These are phyloP conservation scores for Coptodon rendalli DNA, from an alignment of 2,113 vertebrate species.

Conservation along the genomic window DNA sequence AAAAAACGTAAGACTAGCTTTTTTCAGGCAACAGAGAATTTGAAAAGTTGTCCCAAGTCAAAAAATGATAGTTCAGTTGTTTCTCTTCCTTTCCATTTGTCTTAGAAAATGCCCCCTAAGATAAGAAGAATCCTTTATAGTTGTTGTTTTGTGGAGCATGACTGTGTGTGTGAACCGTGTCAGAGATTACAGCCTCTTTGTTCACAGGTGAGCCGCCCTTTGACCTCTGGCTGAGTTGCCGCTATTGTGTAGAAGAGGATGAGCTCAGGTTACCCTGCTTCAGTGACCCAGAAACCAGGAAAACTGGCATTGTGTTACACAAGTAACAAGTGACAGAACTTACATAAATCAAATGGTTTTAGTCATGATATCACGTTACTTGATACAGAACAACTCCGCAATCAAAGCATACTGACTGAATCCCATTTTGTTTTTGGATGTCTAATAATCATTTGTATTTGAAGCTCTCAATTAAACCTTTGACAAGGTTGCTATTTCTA, in stretches of 20 bases:
- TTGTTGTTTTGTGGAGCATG: conserved; percentile 59
- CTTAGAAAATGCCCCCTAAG: conserved; percentile 35
- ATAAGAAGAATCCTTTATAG: conserved; percentile 37
- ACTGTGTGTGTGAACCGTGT: conserved; percentile 60
- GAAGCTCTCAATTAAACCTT: not conserved
- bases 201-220: conserved; percentile 70
- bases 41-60: not conserved
- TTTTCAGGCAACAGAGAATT: not conserved
- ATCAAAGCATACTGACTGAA: not conserved
- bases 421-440: not conserved
- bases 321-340: conserved; percentile 25
- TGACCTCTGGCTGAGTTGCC: conserved; percentile 59
- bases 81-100: conserved; percentile 21
- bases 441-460: not conserved
- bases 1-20: not conserved
- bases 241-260: conserved; percentile 59
- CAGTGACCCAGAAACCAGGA: conserved; percentile 71
- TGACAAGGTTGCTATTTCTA: not conserved
- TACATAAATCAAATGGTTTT: conserved; percentile 41
- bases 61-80: not conserved
- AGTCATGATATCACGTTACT: not conserved
- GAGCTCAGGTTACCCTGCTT: conserved; percentile 69
- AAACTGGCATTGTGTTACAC: conserved; percentile 67
- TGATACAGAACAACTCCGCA: not conserved
- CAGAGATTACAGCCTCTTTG: conserved; percentile 65